Base-by-base conservation (phyloP, 2,113 vertebrate genomes). In the Limanda limanda region DNA sequence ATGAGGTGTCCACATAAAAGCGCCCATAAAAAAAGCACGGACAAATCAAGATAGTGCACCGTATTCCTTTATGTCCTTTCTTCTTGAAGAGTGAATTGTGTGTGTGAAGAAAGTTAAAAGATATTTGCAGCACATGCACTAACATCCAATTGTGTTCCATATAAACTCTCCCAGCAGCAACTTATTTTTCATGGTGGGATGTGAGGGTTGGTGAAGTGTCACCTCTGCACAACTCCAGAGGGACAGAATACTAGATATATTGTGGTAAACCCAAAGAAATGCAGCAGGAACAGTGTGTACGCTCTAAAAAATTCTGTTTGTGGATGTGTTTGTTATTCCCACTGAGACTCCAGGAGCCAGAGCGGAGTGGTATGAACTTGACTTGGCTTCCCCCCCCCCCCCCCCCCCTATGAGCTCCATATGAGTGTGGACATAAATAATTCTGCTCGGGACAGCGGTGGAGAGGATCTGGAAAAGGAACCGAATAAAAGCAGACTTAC, bases 401-500 rank as follows among this genome's bases (percentile, higher is more conserved):
- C 15, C 62, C 24, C 15, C 62, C 62, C 27, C 47, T 52, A 58
- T 24, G 40, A 76, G 75, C 68, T 76, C 70, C 67, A 56, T 25
- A 35, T 47, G 78, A 83, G 76, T 79, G 47, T 65, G 12, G 66
- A 72, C 79, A 86, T 83, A 25, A 83, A 88, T 86, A 73, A 92
- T 85, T 82, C 79, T 79, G 78, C 81, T 48, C 68, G 51, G 84
- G 81, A 78, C 70, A 64, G 24, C 54, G 31, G 71, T 35, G 79
- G 68, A 54, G 64, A 55, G 63, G 47, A 48, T 54, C 37, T 76
- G 77, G 72, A 65, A 65, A 71, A 65, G 3, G 72, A 75, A 76
- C 72, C 61, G 72, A 75, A 54, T n/a, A 90, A 85, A 91, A 82
- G 92, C 58, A 99, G 97, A 99, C 98, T 99, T 95, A 99, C 98